These are phyloP conservation scores for Liopterus haemorrhoidalis DNA, from an alignment of 2,888 invertebrate species.

Conservation along the genomic window DNA sequence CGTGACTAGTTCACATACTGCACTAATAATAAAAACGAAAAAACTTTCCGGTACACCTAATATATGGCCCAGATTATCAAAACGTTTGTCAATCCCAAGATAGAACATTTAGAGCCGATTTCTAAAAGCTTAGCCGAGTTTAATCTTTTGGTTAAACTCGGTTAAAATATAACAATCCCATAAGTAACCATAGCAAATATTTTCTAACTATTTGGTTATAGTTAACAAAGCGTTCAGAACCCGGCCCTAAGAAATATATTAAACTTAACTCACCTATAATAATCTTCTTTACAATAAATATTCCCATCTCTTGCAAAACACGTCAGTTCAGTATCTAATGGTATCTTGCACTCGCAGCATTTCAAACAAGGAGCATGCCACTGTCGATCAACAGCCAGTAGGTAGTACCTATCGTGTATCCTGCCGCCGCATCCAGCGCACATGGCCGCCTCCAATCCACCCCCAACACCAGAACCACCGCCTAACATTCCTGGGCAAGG, in stretches of 20 bases:
- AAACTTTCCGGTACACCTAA: too few species aligned
- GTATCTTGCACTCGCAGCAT: conserved; percentile 79
- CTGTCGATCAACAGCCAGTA: conserved; percentile 79
- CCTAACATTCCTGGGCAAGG: conserved; percentile 45
- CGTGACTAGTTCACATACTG: too few species aligned
- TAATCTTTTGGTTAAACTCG: too few species aligned
- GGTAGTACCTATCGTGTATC: conserved; percentile 61
- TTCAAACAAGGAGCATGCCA: conserved; percentile 83
- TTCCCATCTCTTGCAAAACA: conserved; percentile 86
- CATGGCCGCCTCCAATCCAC: conserved; percentile 39
- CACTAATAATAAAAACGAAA: too few species aligned
- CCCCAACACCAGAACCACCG: conserved; percentile 37
- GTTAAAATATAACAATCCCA: too few species aligned
- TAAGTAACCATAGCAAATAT: too few species aligned
- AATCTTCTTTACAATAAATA: conserved; percentile 92
- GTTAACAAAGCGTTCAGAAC: too few species aligned
- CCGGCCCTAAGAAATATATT: neutral
- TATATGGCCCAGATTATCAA: too few species aligned
- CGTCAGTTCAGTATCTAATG: conserved; percentile 78
- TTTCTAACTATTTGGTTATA: too few species aligned
- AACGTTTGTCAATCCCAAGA: too few species aligned
- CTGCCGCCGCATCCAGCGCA: conserved; percentile 60
- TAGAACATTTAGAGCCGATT: too few species aligned
- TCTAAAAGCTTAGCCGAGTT: too few species aligned
- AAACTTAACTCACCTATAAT: conserved; percentile 66